Evolutionary conservation across 2,888 invertebrate genomes (phyloP).

Genomic region (Onthophagus sagittarius): DNA sequence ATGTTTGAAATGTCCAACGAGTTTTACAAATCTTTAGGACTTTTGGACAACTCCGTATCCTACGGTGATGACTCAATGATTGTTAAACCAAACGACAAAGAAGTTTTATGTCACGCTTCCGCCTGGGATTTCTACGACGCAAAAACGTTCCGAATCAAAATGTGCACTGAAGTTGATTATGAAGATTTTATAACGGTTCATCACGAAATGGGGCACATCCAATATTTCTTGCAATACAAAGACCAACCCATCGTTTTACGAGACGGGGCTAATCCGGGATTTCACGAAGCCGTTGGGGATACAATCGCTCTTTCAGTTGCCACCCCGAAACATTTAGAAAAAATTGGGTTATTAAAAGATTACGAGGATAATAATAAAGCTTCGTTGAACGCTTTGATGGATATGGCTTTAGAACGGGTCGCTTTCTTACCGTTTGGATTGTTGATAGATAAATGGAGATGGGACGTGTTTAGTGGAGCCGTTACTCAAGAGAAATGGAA

Average conservation of each 20-base stretch:
- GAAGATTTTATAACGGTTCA: slow-evolving; percentile 63
- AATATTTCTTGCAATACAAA: slow-evolving; percentile 60
- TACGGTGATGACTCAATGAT: slow-evolving; percentile 57
- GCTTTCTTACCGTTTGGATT: slow-evolving; percentile 57
- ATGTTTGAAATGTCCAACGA: slow-evolving; percentile 59
- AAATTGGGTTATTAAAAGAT: slow-evolving; percentile 42
- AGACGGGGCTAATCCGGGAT: slow-evolving; percentile 57
- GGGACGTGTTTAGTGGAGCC: slow-evolving; percentile 52
- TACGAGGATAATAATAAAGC: slow-evolving; percentile 43
- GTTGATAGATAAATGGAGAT: slow-evolving; percentile 56
- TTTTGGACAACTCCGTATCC: slow-evolving; percentile 56
- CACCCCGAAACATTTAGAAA: slow-evolving; percentile 51
- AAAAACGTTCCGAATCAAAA: slow-evolving; percentile 60
- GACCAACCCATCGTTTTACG: slow-evolving; percentile 53
- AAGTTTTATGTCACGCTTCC: slow-evolving; percentile 62
- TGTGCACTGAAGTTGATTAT: slow-evolving; percentile 56
- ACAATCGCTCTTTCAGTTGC: slow-evolving; percentile 57
- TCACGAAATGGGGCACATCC: slow-evolving; percentile 69
- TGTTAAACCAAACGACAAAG: slow-evolving; percentile 54
- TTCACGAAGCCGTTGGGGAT: slow-evolving; percentile 62
- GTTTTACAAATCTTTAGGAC: slow-evolving; percentile 60
- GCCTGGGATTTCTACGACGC: slow-evolving; percentile 69
- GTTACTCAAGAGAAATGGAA: slow-evolving; percentile 47
- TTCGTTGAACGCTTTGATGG: slow-evolving; percentile 50
- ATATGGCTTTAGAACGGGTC: slow-evolving; percentile 49